A percentile compares a stretch with the other conserved stretches of the same genome.
Conservation (phyloP, 2,113 vertebrate genomes). For the Empidonax alnorum region DNA sequence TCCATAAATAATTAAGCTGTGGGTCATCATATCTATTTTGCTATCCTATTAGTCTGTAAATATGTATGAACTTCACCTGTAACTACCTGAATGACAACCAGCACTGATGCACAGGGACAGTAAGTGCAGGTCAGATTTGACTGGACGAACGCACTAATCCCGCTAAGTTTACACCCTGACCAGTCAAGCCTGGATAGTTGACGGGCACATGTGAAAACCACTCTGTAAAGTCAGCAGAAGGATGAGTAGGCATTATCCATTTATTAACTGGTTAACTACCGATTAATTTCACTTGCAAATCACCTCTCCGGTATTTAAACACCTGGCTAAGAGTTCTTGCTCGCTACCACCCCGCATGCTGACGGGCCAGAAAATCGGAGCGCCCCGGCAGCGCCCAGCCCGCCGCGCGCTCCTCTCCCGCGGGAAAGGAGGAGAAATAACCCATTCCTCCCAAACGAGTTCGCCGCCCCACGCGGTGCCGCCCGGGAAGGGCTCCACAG, state of each 20-base stretch:
- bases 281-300: constrained; percentile 35
- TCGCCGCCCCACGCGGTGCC: neutral
- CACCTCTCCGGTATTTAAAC: constrained; percentile 14
- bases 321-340: neutral
- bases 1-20: neutral
- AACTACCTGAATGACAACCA: neutral
- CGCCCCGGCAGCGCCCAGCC: neutral
- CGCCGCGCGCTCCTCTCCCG: neutral
- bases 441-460: neutral
- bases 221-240: constrained; percentile 38
- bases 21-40: neutral
- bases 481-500: neutral
- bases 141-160: neutral
- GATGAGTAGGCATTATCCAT: constrained; percentile 45
- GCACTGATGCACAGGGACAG: neutral
- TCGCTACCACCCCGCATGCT: neutral
- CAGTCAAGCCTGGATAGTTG: neutral
- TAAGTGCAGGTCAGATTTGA: neutral
- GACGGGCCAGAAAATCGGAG: neutral
- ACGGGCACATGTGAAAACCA: neutral
- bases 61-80: neutral
- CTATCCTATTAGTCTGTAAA: neutral
- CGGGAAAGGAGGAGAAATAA: neutral
- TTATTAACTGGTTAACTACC: constrained; percentile 60
- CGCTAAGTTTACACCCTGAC: neutral